phyloP scores from a whole-genome alignment of 1,140 invertebrate species.

The Listronotus bonariensis region DNA sequence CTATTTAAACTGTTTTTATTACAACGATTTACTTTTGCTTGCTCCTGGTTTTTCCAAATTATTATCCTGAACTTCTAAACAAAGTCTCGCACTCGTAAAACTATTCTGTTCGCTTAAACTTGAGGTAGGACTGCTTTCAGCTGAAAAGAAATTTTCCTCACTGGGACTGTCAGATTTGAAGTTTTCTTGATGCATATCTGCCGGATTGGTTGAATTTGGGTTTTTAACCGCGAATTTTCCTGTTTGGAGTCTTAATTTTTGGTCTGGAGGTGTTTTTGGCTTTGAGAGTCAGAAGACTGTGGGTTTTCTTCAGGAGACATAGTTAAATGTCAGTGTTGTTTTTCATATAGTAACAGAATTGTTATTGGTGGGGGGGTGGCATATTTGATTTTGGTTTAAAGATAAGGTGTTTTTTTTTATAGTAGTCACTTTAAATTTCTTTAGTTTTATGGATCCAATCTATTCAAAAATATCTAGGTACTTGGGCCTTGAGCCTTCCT shows the following conservation, averaged over 20 bases:
- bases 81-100: slow-evolving; percentile 1
- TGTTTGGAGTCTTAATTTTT: not conserved
- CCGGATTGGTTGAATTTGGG: too few relatives aligned
- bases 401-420: too few relatives aligned
- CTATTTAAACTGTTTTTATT: too few relatives aligned
- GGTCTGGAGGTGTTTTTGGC: not conserved
- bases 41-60: not conserved
- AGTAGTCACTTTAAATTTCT: too few relatives aligned
- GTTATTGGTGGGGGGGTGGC: too few relatives aligned
- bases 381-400: too few relatives aligned
- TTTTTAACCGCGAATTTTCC: slow-evolving; percentile 3
- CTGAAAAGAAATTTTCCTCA: slow-evolving; percentile 2
- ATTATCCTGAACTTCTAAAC: not conserved
- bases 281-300: not conserved
- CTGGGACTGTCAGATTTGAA: slow-evolving; percentile 8
- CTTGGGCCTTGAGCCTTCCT: too few relatives aligned
- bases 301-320: not conserved
- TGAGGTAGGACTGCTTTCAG: not conserved
- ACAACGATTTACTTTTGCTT: too few relatives aligned
- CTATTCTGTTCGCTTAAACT: not conserved
- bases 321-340: not conserved
- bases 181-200: not conserved
- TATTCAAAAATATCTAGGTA: too few relatives aligned
- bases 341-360: too few relatives aligned
- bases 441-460: too few relatives aligned